Base-by-base conservation (phyloP, 2,797 vertebrate genomes). In the Acanthopagrus latus region DNA sequence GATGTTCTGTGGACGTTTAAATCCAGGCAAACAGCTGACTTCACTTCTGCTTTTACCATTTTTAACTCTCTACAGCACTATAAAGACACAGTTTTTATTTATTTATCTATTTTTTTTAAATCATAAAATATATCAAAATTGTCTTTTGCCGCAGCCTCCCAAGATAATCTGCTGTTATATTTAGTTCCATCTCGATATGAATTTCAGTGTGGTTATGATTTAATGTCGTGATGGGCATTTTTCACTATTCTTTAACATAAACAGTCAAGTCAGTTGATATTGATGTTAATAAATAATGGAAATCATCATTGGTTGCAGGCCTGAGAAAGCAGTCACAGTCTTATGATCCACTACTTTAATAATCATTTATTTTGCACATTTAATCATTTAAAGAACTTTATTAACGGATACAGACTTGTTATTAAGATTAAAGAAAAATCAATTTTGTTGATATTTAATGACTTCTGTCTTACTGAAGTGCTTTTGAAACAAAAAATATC, bases 1-100 rank as follows among this genome's bases (percentile, higher is more conserved):
- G 27, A 44, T 0, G 11, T n/a, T 46, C 3, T 33, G 60, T 11
- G 20, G 3, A 64, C 43, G 7, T 48, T 48, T 43, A 51, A 68
- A 78, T 62, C 46, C 46, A 47, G 46, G 16, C 16, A 47, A n/a
- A 13, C 12, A 25, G 48, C 12, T 43, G n/a, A 55, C 54, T 69
- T 29, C 8, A 29, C 18, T 33, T 14, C 8, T 23, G 11, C 13
- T 66, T 17, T 51, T 0, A 6, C 8, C 11, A 4, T 44, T 17
- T 66, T 18, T 51, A 1, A 6, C 9, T 18, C 16, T 55, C n/a
- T 2, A 46, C 2, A 29, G 9, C 2, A 10, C 1, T 0, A 20
- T 8, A 23, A 43, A 54, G n/a, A 2, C 2, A 17, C 3, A 50
- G 7, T 12, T 16, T 25, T 7, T 6, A n/a, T n/a, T n/a, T n/a